A percentile compares a stretch with the other conserved stretches of the same genome.
phyloP scores from a whole-genome alignment of 2,797 vertebrate species.

The Eulemur mongoz region DNA sequence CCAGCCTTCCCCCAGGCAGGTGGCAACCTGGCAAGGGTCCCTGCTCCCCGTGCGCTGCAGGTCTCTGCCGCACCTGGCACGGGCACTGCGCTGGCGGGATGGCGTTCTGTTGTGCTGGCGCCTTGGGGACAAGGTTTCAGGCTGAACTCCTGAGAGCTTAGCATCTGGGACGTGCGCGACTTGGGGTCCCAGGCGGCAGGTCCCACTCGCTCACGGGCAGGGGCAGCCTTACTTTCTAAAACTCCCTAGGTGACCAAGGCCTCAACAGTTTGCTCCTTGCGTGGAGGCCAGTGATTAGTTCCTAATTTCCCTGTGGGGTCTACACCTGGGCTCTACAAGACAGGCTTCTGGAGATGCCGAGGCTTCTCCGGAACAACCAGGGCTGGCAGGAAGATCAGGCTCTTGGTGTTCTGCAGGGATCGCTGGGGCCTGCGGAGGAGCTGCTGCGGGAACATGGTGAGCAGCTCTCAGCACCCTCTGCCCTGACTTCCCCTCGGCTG shows the following conservation, averaged over 20 bases:
- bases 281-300: neutral
- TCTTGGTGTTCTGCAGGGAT: neutral
- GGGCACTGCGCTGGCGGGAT: accelerated
- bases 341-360: neutral
- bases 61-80: neutral
- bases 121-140: neutral
- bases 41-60: accelerated
- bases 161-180: accelerated
- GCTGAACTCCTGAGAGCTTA: neutral
- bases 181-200: neutral
- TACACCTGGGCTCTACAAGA: neutral
- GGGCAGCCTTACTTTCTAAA: neutral
- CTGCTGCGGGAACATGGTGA: constrained; percentile 12
- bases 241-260: neutral
- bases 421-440: accelerated
- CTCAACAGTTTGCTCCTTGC: neutral
- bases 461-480: neutral
- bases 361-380: neutral
- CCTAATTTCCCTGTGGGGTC: constrained; percentile 16
- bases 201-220: accelerated
- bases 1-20: neutral
- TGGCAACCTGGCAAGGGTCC: accelerated
- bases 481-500: neutral
- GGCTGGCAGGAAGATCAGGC: neutral
- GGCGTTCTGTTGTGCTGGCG: neutral